These are phyloP conservation scores for Myripristis murdjan DNA, from an alignment of 2,797 vertebrate species.

Conservation along the genomic window DNA sequence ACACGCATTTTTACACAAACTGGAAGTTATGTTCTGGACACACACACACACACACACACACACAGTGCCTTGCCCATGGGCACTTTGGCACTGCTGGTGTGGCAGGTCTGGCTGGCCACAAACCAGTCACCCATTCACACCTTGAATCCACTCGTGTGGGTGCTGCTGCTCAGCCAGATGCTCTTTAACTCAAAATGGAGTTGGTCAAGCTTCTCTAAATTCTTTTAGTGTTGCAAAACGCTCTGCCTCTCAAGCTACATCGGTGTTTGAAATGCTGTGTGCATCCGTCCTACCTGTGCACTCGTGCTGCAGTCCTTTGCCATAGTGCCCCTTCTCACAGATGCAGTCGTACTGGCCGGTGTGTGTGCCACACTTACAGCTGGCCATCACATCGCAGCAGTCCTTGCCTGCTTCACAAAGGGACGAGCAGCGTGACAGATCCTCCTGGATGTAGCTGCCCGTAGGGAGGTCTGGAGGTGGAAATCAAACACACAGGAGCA, in stretches of 20 bases:
- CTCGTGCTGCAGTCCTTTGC: conserved; percentile 94
- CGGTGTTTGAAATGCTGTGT: too few species aligned
- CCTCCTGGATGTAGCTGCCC: conserved; percentile 96
- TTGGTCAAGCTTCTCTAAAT: too few species aligned
- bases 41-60: too few species aligned
- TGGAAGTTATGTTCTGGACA: too few species aligned
- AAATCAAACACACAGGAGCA: conserved; percentile 12
- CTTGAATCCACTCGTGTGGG: too few species aligned
- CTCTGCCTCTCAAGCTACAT: too few species aligned
- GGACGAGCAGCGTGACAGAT: conserved; percentile 90
- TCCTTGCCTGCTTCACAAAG: conserved; percentile 91
- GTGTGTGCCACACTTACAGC: conserved; percentile 96
- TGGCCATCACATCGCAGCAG: conserved; percentile 97
- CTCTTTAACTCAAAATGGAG: too few species aligned
- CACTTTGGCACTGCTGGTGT: neutral
- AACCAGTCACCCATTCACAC: too few species aligned
- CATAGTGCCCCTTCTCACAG: conserved; percentile 96
- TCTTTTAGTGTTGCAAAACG: too few species aligned
- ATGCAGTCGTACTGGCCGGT: conserved; percentile 97
- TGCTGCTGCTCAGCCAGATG: too few species aligned
- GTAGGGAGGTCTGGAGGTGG: conserved; percentile 90
- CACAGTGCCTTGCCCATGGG: neutral
- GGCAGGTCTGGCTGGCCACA: too few species aligned
- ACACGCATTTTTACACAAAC: too few species aligned
- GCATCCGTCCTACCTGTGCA: conserved; percentile 89